Conservation (phyloP, 1,140 invertebrate genomes). For the Zaprionus kolodkinae region DNA sequence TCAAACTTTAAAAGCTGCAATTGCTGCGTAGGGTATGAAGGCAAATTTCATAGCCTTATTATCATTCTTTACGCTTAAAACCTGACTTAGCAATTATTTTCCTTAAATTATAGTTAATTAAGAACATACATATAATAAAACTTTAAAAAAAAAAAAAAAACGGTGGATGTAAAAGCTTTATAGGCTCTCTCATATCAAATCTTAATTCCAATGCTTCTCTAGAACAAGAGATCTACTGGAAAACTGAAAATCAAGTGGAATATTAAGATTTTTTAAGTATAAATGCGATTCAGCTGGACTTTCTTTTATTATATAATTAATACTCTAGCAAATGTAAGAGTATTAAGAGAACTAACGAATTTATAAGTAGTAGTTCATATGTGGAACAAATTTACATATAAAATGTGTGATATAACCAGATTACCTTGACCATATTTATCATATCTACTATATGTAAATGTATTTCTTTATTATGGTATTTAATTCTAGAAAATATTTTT, state of each 20-base stretch:
- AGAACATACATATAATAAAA: no score
- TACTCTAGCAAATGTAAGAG: no score
- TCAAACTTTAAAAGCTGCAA: neutral
- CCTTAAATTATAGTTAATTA: neutral
- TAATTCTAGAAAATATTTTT: neutral
- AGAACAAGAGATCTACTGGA: neutral
- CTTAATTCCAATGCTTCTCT: neutral
- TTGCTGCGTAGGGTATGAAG: neutral
- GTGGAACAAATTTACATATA: no score
- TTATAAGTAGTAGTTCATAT: no score
- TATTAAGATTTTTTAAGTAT: no score
- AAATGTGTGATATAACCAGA: no score
- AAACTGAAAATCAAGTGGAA: neutral
- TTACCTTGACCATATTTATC: no score
- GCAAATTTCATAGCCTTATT: neutral
- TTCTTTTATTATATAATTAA: no score
- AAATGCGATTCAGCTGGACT: no score
- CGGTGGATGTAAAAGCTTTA: neutral
- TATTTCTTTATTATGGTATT: no score
- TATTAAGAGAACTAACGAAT: neutral
- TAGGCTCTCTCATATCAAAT: neutral
- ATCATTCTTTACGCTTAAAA: neutral
- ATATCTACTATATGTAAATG: no score
- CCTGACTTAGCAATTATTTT: neutral
- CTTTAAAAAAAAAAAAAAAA: no score